phyloP scores from a whole-genome alignment of 2,888 invertebrate genomes.

The Branchellion lobata region DNA sequence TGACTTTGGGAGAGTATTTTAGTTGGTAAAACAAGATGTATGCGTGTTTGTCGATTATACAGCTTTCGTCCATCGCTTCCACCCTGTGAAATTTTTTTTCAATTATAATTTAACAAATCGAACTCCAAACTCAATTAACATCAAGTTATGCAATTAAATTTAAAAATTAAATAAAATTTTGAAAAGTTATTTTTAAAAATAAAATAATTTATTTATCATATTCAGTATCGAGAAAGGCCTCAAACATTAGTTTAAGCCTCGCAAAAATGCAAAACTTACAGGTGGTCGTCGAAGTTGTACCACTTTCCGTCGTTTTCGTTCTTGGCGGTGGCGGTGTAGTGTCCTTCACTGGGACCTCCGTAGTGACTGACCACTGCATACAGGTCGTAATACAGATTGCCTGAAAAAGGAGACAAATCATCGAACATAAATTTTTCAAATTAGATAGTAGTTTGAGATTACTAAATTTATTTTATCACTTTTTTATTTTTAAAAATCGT shows the following conservation, averaged over 20 bases:
- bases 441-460: too few species aligned
- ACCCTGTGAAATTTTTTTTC: background rate
- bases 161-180: background rate
- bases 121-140: too few species aligned
- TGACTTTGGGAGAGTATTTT: constrained; percentile 1
- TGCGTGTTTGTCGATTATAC: constrained; percentile 22
- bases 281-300: constrained; percentile 28
- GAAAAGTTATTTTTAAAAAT: background rate
- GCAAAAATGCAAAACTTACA: constrained; percentile 33
- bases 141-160: background rate
- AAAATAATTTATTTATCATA: too few species aligned
- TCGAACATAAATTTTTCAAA: background rate
- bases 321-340: constrained; percentile 28
- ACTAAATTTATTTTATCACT: too few species aligned
- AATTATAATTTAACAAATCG: too few species aligned
- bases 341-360: constrained; percentile 8
- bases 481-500: too few species aligned
- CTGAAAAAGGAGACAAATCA: background rate
- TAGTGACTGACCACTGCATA: constrained; percentile 35
- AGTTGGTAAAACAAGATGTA: constrained; percentile 43
- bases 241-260: too few species aligned
- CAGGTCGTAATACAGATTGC: constrained; percentile 20
- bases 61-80: background rate
- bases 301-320: background rate
- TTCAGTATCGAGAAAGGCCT: too few species aligned